Evolutionary conservation across 2,113 vertebrate species (phyloP).

Genomic region (Apistogramma diplotaenia): DNA sequence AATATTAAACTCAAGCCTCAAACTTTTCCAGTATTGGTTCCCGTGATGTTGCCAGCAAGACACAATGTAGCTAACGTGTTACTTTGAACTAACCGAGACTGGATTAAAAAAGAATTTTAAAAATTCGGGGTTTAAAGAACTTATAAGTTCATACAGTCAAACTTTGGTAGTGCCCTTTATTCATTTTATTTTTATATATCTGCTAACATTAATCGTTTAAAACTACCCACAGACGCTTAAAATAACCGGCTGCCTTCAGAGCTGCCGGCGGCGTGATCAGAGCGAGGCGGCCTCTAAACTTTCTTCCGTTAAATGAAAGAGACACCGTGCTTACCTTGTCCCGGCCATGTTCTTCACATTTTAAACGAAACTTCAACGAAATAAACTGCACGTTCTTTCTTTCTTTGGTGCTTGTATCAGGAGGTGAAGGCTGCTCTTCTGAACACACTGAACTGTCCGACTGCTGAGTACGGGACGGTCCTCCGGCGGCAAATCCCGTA

Average conservation of each 20-base stretch:
- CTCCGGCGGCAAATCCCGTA: slow-evolving; percentile 44
- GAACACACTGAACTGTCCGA: not conserved
- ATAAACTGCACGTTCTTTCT: not conserved
- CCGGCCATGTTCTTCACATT: slow-evolving; percentile 79
- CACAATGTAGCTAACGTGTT: not conserved
- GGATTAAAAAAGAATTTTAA: not conserved
- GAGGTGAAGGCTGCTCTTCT: not conserved
- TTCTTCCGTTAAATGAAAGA: not conserved
- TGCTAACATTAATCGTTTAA: not conserved
- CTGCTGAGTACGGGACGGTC: slow-evolving; percentile 27
- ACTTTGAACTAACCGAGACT: not conserved
- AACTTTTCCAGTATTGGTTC: not conserved
- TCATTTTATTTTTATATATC: not conserved
- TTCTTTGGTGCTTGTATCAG: not conserved
- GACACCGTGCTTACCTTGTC: slow-evolving; percentile 58
- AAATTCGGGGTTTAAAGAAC: not conserved
- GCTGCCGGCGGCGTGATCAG: not conserved
- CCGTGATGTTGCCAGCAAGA: not conserved
- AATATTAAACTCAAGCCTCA: not conserved
- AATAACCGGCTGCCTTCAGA: not conserved
- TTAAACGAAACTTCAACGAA: slow-evolving; percentile 30
- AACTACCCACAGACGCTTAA: not conserved
- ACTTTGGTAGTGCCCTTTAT: not conserved
- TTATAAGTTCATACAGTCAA: not conserved
- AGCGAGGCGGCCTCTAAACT: slow-evolving; percentile 7